Conservation (phyloP, 35 echinoderm and acorn worm genomes). For the Holothuria glaberrima region DNA sequence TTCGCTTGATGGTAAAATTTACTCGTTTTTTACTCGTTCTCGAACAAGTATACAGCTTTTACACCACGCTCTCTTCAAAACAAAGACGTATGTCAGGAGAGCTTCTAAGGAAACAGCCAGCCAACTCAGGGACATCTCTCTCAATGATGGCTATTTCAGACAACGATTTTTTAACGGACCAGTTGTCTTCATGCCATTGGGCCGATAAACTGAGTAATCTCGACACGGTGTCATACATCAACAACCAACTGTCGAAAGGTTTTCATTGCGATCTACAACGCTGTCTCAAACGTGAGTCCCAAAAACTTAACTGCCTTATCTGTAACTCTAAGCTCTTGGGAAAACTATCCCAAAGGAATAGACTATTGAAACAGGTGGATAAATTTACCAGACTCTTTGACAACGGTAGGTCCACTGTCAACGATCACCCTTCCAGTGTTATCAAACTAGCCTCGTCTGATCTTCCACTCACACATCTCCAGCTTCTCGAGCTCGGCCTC, state of each 20-base stretch:
- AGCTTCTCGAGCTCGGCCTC: conserved; percentile 2
- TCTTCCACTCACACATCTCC: background rate
- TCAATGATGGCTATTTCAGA: conserved; percentile 1
- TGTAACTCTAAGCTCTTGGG: background rate
- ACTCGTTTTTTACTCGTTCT: too few species aligned
- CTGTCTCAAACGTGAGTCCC: background rate
- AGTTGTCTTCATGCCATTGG: background rate
- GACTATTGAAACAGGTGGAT: background rate
- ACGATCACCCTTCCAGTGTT: background rate
- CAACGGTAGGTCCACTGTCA: background rate
- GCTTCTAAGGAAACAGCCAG: background rate
- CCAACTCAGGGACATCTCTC: background rate
- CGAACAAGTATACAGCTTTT: too few species aligned
- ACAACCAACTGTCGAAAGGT: background rate
- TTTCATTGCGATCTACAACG: background rate
- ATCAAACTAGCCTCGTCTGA: background rate
- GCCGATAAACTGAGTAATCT: background rate
- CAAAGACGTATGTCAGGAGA: background rate
- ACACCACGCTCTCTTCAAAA: background rate
- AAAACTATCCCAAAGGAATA: background rate
- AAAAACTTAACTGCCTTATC: background rate
- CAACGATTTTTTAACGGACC: background rate
- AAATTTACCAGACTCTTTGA: background rate
- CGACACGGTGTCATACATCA: background rate
- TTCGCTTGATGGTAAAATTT: too few species aligned